Evolutionary conservation across 2,797 vertebrate genomes (phyloP), one percentile per base, ranked within the genome.

Genomic region (Tolypeutes matacus): DNA sequence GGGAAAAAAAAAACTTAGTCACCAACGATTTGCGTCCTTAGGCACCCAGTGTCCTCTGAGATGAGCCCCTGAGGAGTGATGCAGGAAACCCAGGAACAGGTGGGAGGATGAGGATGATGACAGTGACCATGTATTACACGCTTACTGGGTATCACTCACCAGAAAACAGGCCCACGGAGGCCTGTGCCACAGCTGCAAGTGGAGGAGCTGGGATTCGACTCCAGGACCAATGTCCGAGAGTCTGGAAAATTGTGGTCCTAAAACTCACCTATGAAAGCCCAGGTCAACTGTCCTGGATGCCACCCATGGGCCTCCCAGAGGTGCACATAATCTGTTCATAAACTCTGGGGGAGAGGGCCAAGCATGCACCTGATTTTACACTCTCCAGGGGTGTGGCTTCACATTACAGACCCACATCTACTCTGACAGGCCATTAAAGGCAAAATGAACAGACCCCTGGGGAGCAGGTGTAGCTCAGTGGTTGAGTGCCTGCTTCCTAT

Each of bases 281-380:
- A 34, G 17, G 81, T 72, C 60, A n/a, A 11, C 14, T 14, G 29
- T 58, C 49, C 36, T 5, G n/a, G 46, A 51, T 7, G 18, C 36
- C 46, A 69, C 82, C 82, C 13, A 34, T 84, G 60, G 60, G 87
- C 93, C 92, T 94, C 82, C 65, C 86, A 23, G 88, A 72, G 62
- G 67, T 12, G 12, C 31, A 70, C 12, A 56, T 5, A 81, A 34
- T n/a, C 46, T 64, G 42, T 82, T 82, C 21, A 13, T 23, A 49
- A 42, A 29, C 51, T 78, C 34, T 6, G 3, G n/a, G 53, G 39
- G 21, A 34, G 34, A 73, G 58, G 18, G 67, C 29, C 7, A n/a
- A 51, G 29, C n/a, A 31, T 1, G 4, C 27, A 18, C 5, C 10
- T 11, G 25, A 18, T 27, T 78, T 29, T 58, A 15, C n/a, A 62